Evolutionary conservation across 1,140 invertebrate species (phyloP).

Genomic region (Philotrypesis tridentata): DNA sequence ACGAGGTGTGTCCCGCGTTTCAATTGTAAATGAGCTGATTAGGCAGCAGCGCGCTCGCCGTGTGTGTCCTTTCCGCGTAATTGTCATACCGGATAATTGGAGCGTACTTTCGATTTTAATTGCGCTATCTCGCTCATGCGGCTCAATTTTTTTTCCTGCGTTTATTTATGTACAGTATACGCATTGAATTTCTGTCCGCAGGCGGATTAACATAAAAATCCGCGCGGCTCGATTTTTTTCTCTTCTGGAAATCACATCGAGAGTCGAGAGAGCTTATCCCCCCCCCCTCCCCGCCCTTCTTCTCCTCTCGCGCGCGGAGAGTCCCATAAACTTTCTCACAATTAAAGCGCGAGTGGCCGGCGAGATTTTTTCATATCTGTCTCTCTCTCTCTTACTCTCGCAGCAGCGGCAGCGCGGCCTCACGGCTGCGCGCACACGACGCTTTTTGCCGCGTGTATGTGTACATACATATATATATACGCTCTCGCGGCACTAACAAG

Average conservation of each 20-base stretch:
- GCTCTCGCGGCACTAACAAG: conserved; percentile 22
- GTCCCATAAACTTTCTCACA: conserved; percentile 31
- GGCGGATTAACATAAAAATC: background rate
- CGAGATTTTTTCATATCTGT: background rate
- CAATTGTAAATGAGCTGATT: conserved; percentile 7
- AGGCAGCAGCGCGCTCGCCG: background rate
- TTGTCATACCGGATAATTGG: background rate
- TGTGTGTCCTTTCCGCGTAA: background rate
- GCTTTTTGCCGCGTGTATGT: conserved; percentile 21
- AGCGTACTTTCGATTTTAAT: background rate
- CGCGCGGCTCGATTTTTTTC: background rate
- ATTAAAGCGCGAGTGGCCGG: background rate
- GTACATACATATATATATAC: too few species aligned
- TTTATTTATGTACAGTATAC: too few species aligned
- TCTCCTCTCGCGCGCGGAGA: too few species aligned
- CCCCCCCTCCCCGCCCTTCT: too few species aligned
- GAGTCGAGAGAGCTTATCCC: background rate
- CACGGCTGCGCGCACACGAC: too few species aligned
- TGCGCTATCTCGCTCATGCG: background rate
- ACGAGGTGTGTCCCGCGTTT: background rate
- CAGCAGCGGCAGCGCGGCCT: too few species aligned
- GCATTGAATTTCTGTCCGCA: too few species aligned
- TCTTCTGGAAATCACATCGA: too few species aligned
- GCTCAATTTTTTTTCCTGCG: background rate
- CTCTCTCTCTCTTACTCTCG: too few species aligned